Evolutionary conservation across 2,113 vertebrate genomes (phyloP).

Genomic region (Astur gentilis): DNA sequence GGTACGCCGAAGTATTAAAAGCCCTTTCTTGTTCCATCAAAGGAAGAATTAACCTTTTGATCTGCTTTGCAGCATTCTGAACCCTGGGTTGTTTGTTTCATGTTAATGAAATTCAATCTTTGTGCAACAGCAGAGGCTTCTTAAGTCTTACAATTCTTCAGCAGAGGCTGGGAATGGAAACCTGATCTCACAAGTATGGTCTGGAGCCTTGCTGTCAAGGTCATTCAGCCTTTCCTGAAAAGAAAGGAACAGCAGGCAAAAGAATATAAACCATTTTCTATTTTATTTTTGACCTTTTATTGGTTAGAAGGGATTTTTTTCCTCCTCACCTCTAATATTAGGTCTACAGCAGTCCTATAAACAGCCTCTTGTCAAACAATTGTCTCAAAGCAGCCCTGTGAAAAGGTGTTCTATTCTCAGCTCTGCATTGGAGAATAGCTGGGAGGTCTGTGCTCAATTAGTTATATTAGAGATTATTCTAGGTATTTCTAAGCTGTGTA

Average conservation of each 20-base stretch:
- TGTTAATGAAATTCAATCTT: slow-evolving; percentile 49
- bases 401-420: neutral
- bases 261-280: neutral
- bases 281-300: neutral
- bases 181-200: neutral
- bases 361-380: neutral
- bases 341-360: neutral
- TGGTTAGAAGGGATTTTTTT: neutral
- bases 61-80: slow-evolving; percentile 41
- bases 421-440: neutral
- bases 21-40: slow-evolving; percentile 32
- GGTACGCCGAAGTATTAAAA: slow-evolving; percentile 8
- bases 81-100: slow-evolving; percentile 38
- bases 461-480: neutral
- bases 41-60: slow-evolving; percentile 54
- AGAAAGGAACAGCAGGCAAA: neutral
- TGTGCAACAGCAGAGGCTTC: neutral
- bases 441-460: neutral
- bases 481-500: neutral
- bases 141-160: slow-evolving; percentile 25
- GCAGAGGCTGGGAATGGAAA: slow-evolving; percentile 9
- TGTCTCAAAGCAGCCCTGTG: neutral
- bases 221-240: neutral
- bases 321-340: neutral
- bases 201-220: neutral